Conservation (phyloP, 1,140 invertebrate species). For the Anadara kagoshimensis region DNA sequence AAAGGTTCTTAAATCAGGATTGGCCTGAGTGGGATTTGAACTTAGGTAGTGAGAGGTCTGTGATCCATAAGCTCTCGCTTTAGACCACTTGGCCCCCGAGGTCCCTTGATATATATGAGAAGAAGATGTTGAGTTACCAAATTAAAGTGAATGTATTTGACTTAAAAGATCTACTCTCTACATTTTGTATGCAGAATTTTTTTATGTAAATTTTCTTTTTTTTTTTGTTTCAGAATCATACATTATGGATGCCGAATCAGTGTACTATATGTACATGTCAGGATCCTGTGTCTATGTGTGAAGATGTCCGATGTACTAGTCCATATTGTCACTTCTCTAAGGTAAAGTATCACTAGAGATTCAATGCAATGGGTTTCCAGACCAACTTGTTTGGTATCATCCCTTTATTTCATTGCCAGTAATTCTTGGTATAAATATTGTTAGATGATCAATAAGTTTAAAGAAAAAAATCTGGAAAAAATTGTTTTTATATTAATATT, state of each 20-base stretch:
- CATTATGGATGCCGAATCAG: constrained; percentile 48
- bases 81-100: too few relatives aligned
- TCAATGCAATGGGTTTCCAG: not conserved
- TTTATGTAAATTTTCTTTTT: too few relatives aligned
- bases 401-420: not conserved
- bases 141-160: too few relatives aligned
- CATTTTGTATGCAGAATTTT: too few relatives aligned
- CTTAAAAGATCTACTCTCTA: too few relatives aligned
- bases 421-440: not conserved
- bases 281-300: constrained; percentile 56
- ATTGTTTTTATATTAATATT: too few relatives aligned
- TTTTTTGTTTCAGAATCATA: constrained; percentile 49
- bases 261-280: constrained; percentile 55
- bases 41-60: too few relatives aligned
- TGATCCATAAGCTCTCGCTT: too few relatives aligned
- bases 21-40: too few relatives aligned
- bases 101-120: too few relatives aligned
- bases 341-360: constrained; percentile 47
- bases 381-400: not conserved
- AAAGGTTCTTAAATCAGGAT: too few relatives aligned
- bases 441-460: not conserved
- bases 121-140: too few relatives aligned
- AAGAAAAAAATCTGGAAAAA: not conserved
- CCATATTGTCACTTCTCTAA: constrained; percentile 49
- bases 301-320: constrained; percentile 49